Percentiles rank a stretch among this genome's conserved stretches.
phyloP scores from a whole-genome alignment of 2,888 invertebrate species.

The Eupithecia insigniata region DNA sequence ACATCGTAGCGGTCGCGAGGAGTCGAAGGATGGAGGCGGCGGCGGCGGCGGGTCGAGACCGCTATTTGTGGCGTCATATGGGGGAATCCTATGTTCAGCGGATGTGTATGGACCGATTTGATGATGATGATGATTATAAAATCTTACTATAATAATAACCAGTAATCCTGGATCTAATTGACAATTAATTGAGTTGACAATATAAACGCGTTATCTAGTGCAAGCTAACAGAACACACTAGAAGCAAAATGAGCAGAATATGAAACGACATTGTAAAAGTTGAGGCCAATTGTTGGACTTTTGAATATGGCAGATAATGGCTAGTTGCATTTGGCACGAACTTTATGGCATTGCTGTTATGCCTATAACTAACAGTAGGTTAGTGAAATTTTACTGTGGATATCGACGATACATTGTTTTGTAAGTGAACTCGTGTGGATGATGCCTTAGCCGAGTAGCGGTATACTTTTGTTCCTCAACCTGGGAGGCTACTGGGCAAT shows the following conservation, averaged over 20 bases:
- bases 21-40: too few relatives aligned
- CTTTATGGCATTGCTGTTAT: background rate
- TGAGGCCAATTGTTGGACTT: background rate
- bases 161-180: background rate
- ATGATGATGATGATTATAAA: too few relatives aligned
- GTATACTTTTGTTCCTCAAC: constrained; percentile 61
- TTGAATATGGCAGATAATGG: background rate
- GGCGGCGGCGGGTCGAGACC: too few relatives aligned
- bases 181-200: background rate
- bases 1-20: too few relatives aligned
- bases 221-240: background rate
- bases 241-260: background rate
- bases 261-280: background rate
- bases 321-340: background rate
- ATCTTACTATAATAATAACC: too few relatives aligned
- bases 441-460: constrained; percentile 52
- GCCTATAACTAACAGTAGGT: background rate
- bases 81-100: too few relatives aligned
- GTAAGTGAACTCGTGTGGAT: background rate
- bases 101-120: too few relatives aligned
- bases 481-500: constrained; percentile 67
- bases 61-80: too few relatives aligned
- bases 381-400: background rate
- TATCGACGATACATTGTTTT: background rate
- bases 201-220: background rate